phyloP scores from a whole-genome alignment of 2,888 invertebrate species.

The Plebejus melissa region DNA sequence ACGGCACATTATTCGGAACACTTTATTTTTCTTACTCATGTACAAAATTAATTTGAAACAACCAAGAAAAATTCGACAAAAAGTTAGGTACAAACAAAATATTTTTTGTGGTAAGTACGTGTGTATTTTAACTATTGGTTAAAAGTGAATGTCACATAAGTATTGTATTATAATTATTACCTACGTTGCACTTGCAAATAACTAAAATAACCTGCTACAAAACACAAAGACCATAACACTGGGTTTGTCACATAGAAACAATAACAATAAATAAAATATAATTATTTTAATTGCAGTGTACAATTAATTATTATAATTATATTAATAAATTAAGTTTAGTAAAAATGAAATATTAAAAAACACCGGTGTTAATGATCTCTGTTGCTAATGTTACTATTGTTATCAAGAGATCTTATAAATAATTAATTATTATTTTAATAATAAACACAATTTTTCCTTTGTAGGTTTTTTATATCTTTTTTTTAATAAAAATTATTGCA shows the following conservation, averaged over 20 bases:
- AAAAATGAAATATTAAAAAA: constrained; percentile 9
- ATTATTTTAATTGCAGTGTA: background rate
- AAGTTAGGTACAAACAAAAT: too few species aligned
- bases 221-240: background rate
- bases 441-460: background rate
- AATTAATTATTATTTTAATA: background rate
- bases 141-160: too few species aligned
- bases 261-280: constrained; percentile 8
- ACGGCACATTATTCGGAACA: too few species aligned
- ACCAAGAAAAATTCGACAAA: too few species aligned
- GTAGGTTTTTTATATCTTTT: background rate
- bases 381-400: background rate
- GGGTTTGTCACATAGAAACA: background rate
- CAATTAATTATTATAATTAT: constrained; percentile 9
- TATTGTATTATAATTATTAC: too few species aligned
- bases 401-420: background rate
- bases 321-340: constrained; percentile 4
- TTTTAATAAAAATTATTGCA: background rate
- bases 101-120: too few species aligned
- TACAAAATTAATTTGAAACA: too few species aligned
- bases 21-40: too few species aligned
- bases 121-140: too few species aligned
- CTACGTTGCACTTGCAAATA: background rate
- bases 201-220: background rate
- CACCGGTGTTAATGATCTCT: background rate